Conservation (phyloP, 2,113 vertebrate species). For the Symphodus melops region DNA sequence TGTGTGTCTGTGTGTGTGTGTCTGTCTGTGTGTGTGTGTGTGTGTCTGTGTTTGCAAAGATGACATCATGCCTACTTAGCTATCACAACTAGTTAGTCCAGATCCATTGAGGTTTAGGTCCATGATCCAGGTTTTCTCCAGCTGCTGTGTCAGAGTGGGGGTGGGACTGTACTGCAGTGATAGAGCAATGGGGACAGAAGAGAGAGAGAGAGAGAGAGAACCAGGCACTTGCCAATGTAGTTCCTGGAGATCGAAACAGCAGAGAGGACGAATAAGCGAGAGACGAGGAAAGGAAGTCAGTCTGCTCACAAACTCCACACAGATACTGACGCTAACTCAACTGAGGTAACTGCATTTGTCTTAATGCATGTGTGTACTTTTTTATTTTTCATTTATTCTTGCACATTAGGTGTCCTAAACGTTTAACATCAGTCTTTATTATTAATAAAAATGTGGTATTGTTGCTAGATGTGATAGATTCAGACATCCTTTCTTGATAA, state of each 20-base stretch:
- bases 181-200: slow-evolving; percentile 10
- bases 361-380: slow-evolving; percentile 14
- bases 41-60: slow-evolving; percentile 9
- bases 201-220: slow-evolving; percentile 20
- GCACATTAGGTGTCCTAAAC: slow-evolving; percentile 17
- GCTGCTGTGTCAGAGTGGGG: slow-evolving; percentile 65
- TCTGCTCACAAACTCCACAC: slow-evolving; percentile 26
- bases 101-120: slow-evolving; percentile 49
- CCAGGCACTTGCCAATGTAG: slow-evolving; percentile 37
- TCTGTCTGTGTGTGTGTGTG: neutral
- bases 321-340: slow-evolving; percentile 46
- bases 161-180: slow-evolving; percentile 78
- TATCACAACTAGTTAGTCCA: slow-evolving; percentile 48
- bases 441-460: slow-evolving; percentile 3
- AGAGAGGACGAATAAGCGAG: slow-evolving; percentile 31
- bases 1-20: neutral
- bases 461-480: neutral
- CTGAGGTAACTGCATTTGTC: slow-evolving; percentile 55
- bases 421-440: slow-evolving; percentile 1
- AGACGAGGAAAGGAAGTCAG: slow-evolving; percentile 47
- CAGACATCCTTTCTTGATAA: neutral
- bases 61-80: slow-evolving; percentile 57
- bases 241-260: slow-evolving; percentile 42
- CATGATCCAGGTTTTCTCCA: slow-evolving; percentile 73
- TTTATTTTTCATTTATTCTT: neutral